Evolutionary conservation across 92 coral and sea anemone species (phyloP), one percentile per base, ranked within the genome.

Genomic region (Epizoanthus rinbou): DNA sequence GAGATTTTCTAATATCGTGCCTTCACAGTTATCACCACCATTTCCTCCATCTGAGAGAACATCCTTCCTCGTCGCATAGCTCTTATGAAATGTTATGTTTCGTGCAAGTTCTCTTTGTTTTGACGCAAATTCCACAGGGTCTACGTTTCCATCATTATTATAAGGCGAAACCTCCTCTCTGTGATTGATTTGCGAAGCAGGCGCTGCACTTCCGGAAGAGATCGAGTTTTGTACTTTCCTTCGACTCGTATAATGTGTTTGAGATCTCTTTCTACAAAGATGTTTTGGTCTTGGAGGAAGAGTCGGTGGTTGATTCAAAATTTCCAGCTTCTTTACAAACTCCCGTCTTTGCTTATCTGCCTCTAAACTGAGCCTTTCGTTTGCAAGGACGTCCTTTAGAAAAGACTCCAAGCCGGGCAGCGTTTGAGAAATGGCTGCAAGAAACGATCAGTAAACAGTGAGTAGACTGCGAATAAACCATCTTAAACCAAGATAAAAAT

Each of bases 321-420:
- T 73, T 73, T 97, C 99, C 21, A 97, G 91, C 69, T 90, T 88
- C 70, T 88, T 85, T 7, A 97, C 81, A 85, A 97, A 92, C 79
- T 92, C 99, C 85, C 87, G 78, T 75, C 99, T 89, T 69, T 97
- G 98, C 84, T 87, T 84, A 84, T 97, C 95, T 63, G 99, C 99
- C 37, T 94, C 98, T 1, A 84, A 78, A 80, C 98, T 97, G 47
- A 97, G 88, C 8, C 91, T 83, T 84, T 97, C 99, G 62, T 93
- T 86, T 33, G 96, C 98, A n/a, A 97, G 87, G 63, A 97, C 97
- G 45, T 90, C 95, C 45, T 90, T 84, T 25, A 97, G 95, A 66
- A 97, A 97, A 50, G 82, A 86, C 75, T 97, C 97, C 62, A 97
- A 79, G 15, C 98, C 98, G 5, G 99, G 98, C 37, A 97, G 92